A percentile compares a stretch with the other conserved stretches of the same genome.
Conservation (phyloP, 1,140 invertebrate species). For the Campoletis sonorensis region DNA sequence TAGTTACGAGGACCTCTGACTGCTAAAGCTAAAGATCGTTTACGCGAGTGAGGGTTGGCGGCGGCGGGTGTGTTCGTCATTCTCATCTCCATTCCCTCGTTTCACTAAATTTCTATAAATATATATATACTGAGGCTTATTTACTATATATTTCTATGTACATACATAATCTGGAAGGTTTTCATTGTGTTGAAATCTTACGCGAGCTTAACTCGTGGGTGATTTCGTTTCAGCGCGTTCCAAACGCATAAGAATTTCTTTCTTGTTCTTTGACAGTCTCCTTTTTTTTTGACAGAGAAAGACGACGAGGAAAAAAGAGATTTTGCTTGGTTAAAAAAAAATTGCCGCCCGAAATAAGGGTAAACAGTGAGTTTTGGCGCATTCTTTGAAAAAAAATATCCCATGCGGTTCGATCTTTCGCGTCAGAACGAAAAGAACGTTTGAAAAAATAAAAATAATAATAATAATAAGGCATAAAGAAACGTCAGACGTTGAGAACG, state of each 20-base stretch:
- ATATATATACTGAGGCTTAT: conserved; percentile 6
- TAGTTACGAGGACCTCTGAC: conserved; percentile 36
- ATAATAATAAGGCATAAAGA: no score
- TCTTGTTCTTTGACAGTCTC: conserved; percentile 9
- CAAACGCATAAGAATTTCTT: conserved; percentile 39
- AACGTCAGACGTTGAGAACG: neutral
- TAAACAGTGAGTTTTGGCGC: neutral
- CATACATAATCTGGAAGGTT: conserved; percentile 21
- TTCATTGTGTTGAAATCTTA: conserved; percentile 45
- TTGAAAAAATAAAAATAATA: no score
- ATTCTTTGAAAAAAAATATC: neutral
- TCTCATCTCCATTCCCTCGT: conserved; percentile 21
- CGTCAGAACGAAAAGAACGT: neutral
- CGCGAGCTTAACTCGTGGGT: conserved; percentile 54
- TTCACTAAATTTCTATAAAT: neutral
- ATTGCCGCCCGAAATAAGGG: neutral
- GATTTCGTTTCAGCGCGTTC: conserved; percentile 55
- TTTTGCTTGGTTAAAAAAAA: neutral
- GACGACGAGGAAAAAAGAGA: neutral
- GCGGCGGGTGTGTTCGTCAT: neutral
- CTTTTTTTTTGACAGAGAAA: conserved; percentile 22
- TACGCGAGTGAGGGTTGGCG: neutral
- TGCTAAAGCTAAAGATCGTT: conserved; percentile 43
- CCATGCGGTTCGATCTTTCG: neutral
- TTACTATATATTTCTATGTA: no score